These are phyloP conservation scores for Aproaerema taeniolella DNA, from an alignment of 2,888 invertebrate species.

Conservation along the genomic window DNA sequence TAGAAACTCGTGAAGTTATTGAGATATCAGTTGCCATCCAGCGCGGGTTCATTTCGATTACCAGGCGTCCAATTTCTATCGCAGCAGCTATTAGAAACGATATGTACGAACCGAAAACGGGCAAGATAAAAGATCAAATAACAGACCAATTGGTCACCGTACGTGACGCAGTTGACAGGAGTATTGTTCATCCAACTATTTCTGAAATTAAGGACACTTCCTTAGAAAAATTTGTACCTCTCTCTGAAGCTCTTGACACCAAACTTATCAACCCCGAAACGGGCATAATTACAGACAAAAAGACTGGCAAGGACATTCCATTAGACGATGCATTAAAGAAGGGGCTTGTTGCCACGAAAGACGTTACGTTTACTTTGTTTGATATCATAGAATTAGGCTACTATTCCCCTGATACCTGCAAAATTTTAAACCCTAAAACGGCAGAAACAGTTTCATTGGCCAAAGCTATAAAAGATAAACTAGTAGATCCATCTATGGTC, in stretches of 20 bases:
- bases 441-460: slow-evolving; percentile 85
- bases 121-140: slow-evolving; percentile 84
- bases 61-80: slow-evolving; percentile 85
- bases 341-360: slow-evolving; percentile 83
- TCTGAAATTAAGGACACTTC: slow-evolving; percentile 88
- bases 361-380: slow-evolving; percentile 82
- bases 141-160: slow-evolving; percentile 84
- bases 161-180: slow-evolving; percentile 86
- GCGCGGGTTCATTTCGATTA: slow-evolving; percentile 82
- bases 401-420: slow-evolving; percentile 84
- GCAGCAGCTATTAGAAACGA: slow-evolving; percentile 85
- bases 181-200: slow-evolving; percentile 88
- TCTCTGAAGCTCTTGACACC: slow-evolving; percentile 84
- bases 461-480: slow-evolving; percentile 84
- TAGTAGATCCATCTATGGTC: slow-evolving; percentile 84
- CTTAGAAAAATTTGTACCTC: slow-evolving; percentile 82
- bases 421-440: slow-evolving; percentile 86
- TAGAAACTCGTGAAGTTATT: slow-evolving; percentile 82
- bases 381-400: slow-evolving; percentile 87
- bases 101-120: slow-evolving; percentile 82
- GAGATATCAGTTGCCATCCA: slow-evolving; percentile 84
- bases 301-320: slow-evolving; percentile 82
- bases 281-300: slow-evolving; percentile 85
- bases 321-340: slow-evolving; percentile 83
- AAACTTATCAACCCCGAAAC: slow-evolving; percentile 82